Percentiles rank a stretch among this genome's conserved stretches.
Evolutionary conservation across 2,113 vertebrate species (phyloP).

Genomic region (Carassius carassius): DNA sequence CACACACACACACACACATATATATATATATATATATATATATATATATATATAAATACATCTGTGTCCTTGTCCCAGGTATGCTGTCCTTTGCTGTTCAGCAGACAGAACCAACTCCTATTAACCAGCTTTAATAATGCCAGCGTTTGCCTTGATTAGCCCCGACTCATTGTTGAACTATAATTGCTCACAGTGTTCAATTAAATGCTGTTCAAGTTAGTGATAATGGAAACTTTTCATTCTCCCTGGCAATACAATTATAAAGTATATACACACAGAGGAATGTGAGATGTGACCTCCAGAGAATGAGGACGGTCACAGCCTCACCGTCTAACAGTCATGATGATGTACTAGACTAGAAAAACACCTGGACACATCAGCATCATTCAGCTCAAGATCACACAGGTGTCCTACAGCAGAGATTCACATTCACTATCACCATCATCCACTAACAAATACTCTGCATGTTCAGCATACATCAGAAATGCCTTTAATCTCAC

Average conservation of each 20-base stretch:
- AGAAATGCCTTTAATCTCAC: background rate
- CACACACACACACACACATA: background rate
- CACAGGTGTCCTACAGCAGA: background rate
- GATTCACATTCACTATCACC: background rate
- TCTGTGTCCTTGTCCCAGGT: constrained; percentile 16
- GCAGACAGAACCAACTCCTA: constrained; percentile 44
- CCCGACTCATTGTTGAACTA: constrained; percentile 51
- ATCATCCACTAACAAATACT: background rate
- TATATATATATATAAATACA: too few species aligned
- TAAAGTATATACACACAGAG: constrained; percentile 11
- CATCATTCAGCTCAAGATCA: background rate
- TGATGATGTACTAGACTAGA: background rate
- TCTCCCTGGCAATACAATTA: constrained; percentile 19
- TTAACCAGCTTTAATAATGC: constrained; percentile 58
- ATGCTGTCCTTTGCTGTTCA: constrained; percentile 21
- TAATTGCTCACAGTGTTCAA: constrained; percentile 50
- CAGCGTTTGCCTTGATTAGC: constrained; percentile 48
- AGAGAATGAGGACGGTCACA: background rate
- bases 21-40: too few species aligned
- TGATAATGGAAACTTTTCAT: constrained; percentile 41
- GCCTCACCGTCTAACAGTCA: background rate
- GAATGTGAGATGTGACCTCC: background rate
- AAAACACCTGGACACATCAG: background rate
- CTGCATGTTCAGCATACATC: too few species aligned
- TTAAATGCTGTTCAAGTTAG: constrained; percentile 51